phyloP scores from a whole-genome alignment of 2,888 invertebrate genomes.

The Gastracanthus pulcherrimus region DNA sequence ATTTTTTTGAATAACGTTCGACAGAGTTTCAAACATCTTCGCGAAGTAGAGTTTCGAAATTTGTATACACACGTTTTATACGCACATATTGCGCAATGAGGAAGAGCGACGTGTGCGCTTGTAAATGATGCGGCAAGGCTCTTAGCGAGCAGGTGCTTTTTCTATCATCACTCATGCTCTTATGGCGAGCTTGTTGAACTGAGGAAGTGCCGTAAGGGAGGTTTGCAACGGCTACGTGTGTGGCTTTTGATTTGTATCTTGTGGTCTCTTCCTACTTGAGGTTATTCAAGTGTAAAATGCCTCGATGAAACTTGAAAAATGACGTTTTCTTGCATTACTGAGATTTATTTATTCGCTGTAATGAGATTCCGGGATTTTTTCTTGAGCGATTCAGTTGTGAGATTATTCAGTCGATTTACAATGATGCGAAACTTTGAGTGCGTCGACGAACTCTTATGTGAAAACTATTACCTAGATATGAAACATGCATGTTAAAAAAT shows the following conservation, averaged over 20 bases:
- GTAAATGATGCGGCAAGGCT: background rate
- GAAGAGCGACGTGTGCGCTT: background rate
- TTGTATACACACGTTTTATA: background rate
- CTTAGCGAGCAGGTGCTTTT: background rate
- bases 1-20: no score
- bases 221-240: background rate
- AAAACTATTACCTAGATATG: no score
- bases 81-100: background rate
- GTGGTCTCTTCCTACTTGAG: background rate
- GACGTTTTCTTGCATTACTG: background rate
- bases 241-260: slow-evolving; percentile 7
- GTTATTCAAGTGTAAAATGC: background rate
- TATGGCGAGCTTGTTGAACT: background rate
- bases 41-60: background rate
- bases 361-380: background rate
- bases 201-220: slow-evolving; percentile 11
- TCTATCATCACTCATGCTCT: background rate
- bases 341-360: background rate
- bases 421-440: background rate
- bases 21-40: no score
- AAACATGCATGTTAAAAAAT: no score
- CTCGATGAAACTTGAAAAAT: background rate
- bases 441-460: no score
- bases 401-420: background rate
- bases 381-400: background rate